A percentile compares a stretch with the other conserved stretches of the same genome.
Conservation (phyloP, 2,113 vertebrate genomes). For the Baryphthengus martii region DNA sequence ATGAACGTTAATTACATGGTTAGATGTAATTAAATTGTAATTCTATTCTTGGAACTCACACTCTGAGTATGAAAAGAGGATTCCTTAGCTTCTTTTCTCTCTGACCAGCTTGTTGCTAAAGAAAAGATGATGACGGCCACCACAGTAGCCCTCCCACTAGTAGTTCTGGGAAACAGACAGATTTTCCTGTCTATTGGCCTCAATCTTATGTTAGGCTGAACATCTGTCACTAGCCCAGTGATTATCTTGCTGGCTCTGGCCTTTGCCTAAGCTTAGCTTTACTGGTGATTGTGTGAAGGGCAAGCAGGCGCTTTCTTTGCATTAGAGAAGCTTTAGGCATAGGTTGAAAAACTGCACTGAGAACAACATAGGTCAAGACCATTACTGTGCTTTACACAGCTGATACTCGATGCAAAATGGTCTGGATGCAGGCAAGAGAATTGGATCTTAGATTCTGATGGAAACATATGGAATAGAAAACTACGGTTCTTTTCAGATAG, state of each 20-base stretch:
- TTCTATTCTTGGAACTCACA: neutral
- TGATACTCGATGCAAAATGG: neutral
- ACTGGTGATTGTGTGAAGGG: neutral
- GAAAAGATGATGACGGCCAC: neutral
- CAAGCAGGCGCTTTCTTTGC: neutral
- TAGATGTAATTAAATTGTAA: slow-evolving; percentile 33
- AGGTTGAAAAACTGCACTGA: neutral
- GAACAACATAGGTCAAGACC: neutral
- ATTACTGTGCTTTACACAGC: neutral
- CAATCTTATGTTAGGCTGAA: neutral
- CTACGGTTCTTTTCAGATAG: neutral
- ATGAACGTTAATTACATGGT: neutral
- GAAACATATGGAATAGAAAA: neutral
- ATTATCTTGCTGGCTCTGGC: neutral
- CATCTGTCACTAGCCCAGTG: neutral
- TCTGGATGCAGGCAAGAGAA: neutral
- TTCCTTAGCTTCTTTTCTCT: neutral
- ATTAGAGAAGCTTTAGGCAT: neutral
- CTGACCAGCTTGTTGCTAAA: neutral
- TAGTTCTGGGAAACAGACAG: neutral
- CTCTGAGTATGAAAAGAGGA: neutral
- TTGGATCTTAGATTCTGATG: neutral
- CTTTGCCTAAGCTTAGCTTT: neutral
- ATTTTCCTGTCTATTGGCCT: neutral
- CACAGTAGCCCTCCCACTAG: neutral